Evolutionary conservation across 2,888 invertebrate genomes (phyloP).

Genomic region (Mesorhabditis sp.): DNA sequence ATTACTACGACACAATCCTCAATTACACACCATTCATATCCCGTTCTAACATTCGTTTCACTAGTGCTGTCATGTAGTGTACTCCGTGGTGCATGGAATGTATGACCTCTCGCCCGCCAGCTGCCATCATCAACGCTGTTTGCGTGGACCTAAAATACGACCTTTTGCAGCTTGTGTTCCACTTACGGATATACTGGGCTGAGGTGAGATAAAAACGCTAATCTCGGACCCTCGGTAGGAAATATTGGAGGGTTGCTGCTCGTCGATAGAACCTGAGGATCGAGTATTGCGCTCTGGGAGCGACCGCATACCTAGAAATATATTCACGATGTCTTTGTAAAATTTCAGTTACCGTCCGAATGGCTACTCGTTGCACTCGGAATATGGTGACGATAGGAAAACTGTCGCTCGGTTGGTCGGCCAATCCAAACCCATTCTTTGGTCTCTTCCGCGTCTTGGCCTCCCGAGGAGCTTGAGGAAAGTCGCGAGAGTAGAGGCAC

Average conservation of each 20-base stretch:
- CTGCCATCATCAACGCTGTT: constrained; percentile 4
- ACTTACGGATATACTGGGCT: constrained; percentile 29
- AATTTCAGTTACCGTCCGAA: not conserved
- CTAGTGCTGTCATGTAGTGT: not conserved
- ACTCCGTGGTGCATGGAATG: not conserved
- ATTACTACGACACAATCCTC: not conserved
- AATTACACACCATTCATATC: not conserved
- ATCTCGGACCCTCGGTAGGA: constrained; percentile 55
- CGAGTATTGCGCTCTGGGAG: constrained; percentile 12
- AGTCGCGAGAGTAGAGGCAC: constrained; percentile 48
- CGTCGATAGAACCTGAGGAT: constrained; percentile 32
- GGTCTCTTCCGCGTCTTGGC: constrained; percentile 31
- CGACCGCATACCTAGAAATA: not conserved
- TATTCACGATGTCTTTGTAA: not conserved
- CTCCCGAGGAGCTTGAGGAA: constrained; percentile 33
- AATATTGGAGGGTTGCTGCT: constrained; percentile 35
- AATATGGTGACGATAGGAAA: not conserved
- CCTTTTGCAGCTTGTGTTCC: not conserved
- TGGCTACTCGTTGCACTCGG: constrained; percentile 11
- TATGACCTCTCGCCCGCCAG: not conserved
- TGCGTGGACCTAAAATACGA: constrained; percentile 1
- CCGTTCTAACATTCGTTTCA: not conserved
- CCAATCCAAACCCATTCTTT: constrained; percentile 53
- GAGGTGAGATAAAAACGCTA: constrained; percentile 48
- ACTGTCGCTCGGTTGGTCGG: not conserved